Conservation (phyloP, 92 coral and sea anemone species). For the Phenganax stokvisi region DNA sequence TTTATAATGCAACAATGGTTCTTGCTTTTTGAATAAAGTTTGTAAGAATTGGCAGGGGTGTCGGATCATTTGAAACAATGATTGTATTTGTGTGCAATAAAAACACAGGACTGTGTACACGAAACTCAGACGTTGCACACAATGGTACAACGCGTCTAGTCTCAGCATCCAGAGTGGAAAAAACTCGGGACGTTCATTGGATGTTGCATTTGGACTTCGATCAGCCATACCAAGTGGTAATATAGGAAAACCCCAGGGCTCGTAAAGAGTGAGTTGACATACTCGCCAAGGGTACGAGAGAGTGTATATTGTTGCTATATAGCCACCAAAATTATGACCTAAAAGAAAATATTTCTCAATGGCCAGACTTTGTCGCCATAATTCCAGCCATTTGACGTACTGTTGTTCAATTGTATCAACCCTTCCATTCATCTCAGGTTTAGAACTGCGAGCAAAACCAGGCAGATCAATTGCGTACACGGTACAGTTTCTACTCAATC, state of each 20-base stretch:
- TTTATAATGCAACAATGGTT: slow-evolving; percentile 8
- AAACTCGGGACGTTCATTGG: slow-evolving; percentile 44
- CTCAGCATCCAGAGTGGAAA: slow-evolving; percentile 74
- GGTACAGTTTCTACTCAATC: slow-evolving; percentile 63
- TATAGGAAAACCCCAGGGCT: slow-evolving; percentile 98
- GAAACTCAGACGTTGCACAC: slow-evolving; percentile 4
- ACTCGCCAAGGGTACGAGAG: slow-evolving; percentile 71
- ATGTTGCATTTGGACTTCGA: slow-evolving; percentile 62
- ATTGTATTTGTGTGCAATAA: background rate
- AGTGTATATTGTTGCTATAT: slow-evolving; percentile 75
- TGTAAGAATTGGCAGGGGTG: slow-evolving; percentile 14
- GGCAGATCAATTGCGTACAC: slow-evolving; percentile 95
- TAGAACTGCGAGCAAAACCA: slow-evolving; percentile 94
- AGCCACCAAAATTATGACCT: slow-evolving; percentile 95
- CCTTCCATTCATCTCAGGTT: slow-evolving; percentile 56
- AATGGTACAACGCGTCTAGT: slow-evolving; percentile 55
- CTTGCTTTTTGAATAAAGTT: slow-evolving; percentile 22
- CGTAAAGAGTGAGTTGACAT: slow-evolving; percentile 69
- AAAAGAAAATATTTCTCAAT: slow-evolving; percentile 69
- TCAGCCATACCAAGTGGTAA: slow-evolving; percentile 81
- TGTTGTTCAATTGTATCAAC: slow-evolving; percentile 63
- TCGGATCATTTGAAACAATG: background rate
- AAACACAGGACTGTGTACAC: slow-evolving; percentile 1
- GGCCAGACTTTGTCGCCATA: slow-evolving; percentile 80
- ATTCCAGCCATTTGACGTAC: slow-evolving; percentile 75